Conservation (phyloP, 2,888 invertebrate genomes). For the Pseudococcus jackbeardsleyi region DNA sequence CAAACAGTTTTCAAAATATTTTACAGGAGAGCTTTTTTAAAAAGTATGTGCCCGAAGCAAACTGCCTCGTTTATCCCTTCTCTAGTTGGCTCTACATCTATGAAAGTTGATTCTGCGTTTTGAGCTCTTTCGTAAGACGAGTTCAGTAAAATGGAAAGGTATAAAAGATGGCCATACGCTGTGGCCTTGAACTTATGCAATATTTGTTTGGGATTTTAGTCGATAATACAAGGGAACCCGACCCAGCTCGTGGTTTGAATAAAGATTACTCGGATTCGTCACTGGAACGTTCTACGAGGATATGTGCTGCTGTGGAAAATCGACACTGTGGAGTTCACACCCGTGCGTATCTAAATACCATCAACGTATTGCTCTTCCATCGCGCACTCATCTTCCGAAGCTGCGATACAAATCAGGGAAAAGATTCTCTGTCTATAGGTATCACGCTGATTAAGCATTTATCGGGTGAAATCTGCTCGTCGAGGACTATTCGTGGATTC, state of each 20-base stretch:
- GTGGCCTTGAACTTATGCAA: conserved; percentile 49
- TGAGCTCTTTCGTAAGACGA: not conserved
- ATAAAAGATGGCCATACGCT: not conserved
- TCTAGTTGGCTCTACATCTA: not conserved
- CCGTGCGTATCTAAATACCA: conserved; percentile 20
- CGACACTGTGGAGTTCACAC: not conserved
- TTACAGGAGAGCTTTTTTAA: too few species aligned
- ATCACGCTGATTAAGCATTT: not conserved
- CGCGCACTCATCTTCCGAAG: not conserved
- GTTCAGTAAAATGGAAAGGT: not conserved
- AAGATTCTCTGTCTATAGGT: not conserved
- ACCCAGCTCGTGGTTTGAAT: not conserved
- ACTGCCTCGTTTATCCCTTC: too few species aligned
- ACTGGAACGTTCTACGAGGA: not conserved
- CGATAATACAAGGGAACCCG: not conserved
- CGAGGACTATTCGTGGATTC: not conserved
- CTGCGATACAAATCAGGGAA: not conserved
- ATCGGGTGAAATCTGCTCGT: conserved; percentile 17
- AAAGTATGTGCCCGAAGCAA: too few species aligned
- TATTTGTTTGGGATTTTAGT: conserved; percentile 26
- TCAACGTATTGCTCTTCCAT: not conserved
- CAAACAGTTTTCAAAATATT: too few species aligned
- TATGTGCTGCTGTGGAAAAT: not conserved
- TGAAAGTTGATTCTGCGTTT: not conserved
- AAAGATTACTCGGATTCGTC: not conserved